phyloP scores from a whole-genome alignment of 2,888 invertebrate species.

The Cordilura impudica region DNA sequence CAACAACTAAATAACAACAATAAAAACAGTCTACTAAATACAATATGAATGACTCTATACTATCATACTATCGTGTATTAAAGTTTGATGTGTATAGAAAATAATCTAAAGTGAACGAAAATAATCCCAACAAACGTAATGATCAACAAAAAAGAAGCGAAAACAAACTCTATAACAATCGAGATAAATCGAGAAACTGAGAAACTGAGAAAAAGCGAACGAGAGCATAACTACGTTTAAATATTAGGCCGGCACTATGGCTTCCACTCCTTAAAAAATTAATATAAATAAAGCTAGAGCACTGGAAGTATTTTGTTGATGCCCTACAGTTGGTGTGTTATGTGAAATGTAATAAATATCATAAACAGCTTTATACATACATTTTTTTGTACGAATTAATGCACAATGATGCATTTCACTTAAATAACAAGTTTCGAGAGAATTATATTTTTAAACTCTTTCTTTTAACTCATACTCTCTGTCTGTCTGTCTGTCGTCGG shows the following conservation, averaged over 20 bases:
- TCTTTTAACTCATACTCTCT: too few relatives aligned
- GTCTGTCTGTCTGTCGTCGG: too few relatives aligned
- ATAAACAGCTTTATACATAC: too few relatives aligned
- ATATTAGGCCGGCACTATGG: constrained; percentile 18
- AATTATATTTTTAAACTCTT: too few relatives aligned
- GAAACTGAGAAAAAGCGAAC: not conserved
- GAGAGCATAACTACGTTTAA: not conserved
- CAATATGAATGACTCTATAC: constrained; percentile 13
- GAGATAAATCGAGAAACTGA: not conserved
- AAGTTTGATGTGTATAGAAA: not conserved
- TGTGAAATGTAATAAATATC: too few relatives aligned
- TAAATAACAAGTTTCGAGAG: too few relatives aligned
- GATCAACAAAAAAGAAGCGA: constrained; percentile 25
- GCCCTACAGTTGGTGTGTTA: not conserved
- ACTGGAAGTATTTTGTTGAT: not conserved
- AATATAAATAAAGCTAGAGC: not conserved
- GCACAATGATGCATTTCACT: too few relatives aligned
- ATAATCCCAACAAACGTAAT: constrained; percentile 34
- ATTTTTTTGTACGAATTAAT: too few relatives aligned
- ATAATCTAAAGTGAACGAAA: constrained; percentile 25
- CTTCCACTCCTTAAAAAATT: constrained; percentile 49
- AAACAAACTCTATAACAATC: constrained; percentile 19
- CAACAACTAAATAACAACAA: constrained; percentile 6
- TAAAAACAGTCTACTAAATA: constrained; percentile 5
- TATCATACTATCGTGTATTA: constrained; percentile 2